Evolutionary conservation across 2,888 invertebrate species (phyloP), one percentile per base, ranked within the genome.

Genomic region (Megastigmus dorsalis): DNA sequence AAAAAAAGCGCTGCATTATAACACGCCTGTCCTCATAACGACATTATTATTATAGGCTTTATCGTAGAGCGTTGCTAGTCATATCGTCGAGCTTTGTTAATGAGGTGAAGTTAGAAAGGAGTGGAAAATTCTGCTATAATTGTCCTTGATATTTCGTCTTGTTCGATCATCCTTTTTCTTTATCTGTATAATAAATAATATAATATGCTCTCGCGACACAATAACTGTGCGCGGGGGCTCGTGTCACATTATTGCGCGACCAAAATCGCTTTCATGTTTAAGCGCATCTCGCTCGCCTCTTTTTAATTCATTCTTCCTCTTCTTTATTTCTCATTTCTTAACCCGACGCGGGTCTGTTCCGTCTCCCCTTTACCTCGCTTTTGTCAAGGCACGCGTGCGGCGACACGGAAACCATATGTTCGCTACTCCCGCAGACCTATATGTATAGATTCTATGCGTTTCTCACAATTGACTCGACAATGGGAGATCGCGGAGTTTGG

Each of bases 341-440:
- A 30, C 23, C 26, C 52, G 43, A 41, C 7, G n/a, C 15, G 36
- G 60, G 38, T 26, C 52, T n/a, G n/a, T n/a, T n/a, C n/a, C n/a
- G n/a, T n/a, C n/a, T n/a, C n/a, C n/a, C n/a, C n/a, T n/a, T n/a
- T n/a, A n/a, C n/a, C n/a, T n/a, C 59, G 48, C 50, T 26, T 63
- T 70, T 54, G 70, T 70, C 62, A 33, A 38, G n/a, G 10, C 38
- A 30, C 30, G 23, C 33, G 48, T n/a, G n/a, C n/a, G 33, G 28
- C 13, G 50, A 69, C 62, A 36, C 70, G 70, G 54, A 33, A 54
- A 50, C 70, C 70, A 62, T 62, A 67, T 67, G 67, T 55, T 41
- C 15, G 20, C 48, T 0, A 7, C 2, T 13, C 3, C 33, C 13
- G 28, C 45, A 3, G 20, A 9, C 43, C 43, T n/a, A n/a, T n/a